Evolutionary conservation across 2,888 invertebrate species (phyloP), one percentile per base, ranked within the genome.

Genomic region (Gandaritis pyraliata): DNA sequence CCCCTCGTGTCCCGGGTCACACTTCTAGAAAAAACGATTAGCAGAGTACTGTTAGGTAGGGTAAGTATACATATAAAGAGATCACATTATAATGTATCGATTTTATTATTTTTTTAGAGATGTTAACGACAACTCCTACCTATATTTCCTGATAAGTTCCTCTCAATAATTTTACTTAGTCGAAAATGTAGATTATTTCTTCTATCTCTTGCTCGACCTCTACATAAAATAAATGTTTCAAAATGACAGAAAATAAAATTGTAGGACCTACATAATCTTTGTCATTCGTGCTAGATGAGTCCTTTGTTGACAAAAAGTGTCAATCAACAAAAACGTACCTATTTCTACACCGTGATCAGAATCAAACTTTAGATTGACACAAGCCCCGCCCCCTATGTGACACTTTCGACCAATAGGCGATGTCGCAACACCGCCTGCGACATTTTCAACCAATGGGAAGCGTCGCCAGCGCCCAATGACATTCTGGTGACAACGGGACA

Each of bases 361-460:
- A 65, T 70, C 73, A 66, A 71, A 76, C 70, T 83, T 81, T 74
- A 79, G 84, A 84, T 82, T 81, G 75, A 81, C 83, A 81, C 71
- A 70, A 70, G 72, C 79, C 73, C 81, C 88, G 81, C 90, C 90
- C 71, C 66, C 64, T 67, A 66, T 76, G 86, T 88, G 91, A 92
- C 91, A 90, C 77, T 76, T 78, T 60, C 71, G 70, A 78, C 91
- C 90, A 92, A 91, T 88, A 71, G 74, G 75, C 73, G 75, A 87
- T 91, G 92, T 91, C 92, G 81, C 91, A 77, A 73, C 69, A 74
- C 79, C 83, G 85, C 86, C 88, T 83, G 90, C 85, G 92, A 91
- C 92, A 91, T 52, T 70, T 66, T 59, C 74, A 64, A 71, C 90
- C 90, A 90, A 91, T 90, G 60, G 74, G 68, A 73, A 55, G 72